Conservation (phyloP, 2,113 vertebrate genomes). For the Oceanites oceanicus region DNA sequence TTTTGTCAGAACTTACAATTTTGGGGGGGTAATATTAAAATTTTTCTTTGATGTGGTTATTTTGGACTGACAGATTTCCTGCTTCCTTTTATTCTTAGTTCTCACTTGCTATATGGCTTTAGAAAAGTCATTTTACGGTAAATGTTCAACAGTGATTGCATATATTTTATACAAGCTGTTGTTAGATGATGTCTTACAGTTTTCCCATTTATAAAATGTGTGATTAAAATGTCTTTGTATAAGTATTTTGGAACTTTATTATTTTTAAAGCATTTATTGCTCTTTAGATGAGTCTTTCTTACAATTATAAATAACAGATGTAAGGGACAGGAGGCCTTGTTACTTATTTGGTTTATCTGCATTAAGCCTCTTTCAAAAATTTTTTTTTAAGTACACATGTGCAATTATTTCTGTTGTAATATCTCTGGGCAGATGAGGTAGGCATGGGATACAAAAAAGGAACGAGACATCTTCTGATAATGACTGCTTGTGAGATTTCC, state of each 20-base stretch:
- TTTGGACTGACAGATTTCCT: neutral
- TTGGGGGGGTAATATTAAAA: rapidly evolving
- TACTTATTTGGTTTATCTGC: neutral
- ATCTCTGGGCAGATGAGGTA: neutral
- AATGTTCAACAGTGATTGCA: neutral
- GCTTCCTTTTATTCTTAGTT: neutral
- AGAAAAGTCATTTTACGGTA: neutral
- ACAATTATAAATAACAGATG: neutral
- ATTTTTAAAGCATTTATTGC: neutral
- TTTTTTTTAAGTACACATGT: neutral
- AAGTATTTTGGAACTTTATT: neutral
- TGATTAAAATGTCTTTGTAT: neutral
- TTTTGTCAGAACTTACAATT: neutral
- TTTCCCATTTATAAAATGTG: neutral
- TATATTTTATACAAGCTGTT: neutral
- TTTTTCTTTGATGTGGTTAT: neutral
- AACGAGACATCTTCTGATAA: neutral
- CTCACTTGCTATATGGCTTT: neutral
- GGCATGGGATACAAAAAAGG: neutral
- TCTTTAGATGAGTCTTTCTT: neutral
- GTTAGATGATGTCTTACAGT: neutral
- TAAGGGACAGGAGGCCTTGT: neutral
- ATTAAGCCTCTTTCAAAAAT: neutral
- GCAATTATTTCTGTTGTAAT: neutral
- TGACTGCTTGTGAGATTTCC: neutral